Evolutionary conservation across 2,888 invertebrate species (phyloP), one percentile per base, ranked within the genome.

Genomic region (Tuta absoluta): DNA sequence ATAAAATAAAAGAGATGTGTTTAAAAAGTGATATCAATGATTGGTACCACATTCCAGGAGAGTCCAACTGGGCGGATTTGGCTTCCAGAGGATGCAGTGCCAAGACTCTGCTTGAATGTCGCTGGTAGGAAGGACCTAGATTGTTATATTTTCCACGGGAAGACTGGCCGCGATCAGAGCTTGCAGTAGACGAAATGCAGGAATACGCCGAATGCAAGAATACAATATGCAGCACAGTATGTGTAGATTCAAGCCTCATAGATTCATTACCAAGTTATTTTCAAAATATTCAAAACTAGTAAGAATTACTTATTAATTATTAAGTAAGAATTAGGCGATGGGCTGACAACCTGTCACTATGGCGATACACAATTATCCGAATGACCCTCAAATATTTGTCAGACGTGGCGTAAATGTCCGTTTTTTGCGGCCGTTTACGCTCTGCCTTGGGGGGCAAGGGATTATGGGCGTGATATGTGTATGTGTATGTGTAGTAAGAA

Each of bases 111-210:
- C 17, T 63, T 14, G 24, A 51, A 2, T 24, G 19, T 14, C 57
- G 51, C 49, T 66, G 66, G 66, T 64, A 58, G 63, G 58, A 64
- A 24, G 66, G 64, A 11, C 66, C 66, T 12, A 17, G 7, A n/a
- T 66, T 61, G 63, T 49, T 66, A 10, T 19, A n/a, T 0, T 24
- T 24, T 4, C 0, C 10, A 12, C 3, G 37, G 19, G 17, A 21
- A 0, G 2, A 56, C 10, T 66, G 66, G 66, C 66, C 66, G 4
- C n/a, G n/a, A 3, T 66, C 63, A 1, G 33, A 60, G 7, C 17
- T 62, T 0, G 3, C 10, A 2, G 23, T 59, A 28, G 53, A 62
- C 21, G 64, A 60, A 17, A 12, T 12, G 1, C n/a, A 62, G 17
- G 62, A 49, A 17, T 2, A 62, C 37, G 8, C 24, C 21, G 64